Evolutionary conservation across 2,797 vertebrate genomes (phyloP).

Genomic region (Balearica regulorum): DNA sequence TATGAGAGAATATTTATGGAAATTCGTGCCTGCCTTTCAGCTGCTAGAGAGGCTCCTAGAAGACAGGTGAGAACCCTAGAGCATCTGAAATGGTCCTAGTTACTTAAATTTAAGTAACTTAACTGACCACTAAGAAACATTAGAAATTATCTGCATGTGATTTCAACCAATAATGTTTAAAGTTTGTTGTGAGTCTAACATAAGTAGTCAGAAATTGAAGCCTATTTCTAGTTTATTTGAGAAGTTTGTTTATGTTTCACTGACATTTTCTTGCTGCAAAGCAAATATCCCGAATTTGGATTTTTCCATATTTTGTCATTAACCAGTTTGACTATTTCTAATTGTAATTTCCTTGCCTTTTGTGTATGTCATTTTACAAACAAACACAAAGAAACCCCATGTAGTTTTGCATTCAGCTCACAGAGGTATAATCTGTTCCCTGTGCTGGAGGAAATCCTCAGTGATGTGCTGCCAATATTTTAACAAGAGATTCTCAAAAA

Average conservation of each 20-base stretch:
- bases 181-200: background rate
- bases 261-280: background rate
- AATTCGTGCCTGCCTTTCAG: background rate
- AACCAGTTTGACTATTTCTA: background rate
- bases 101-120: background rate
- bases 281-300: background rate
- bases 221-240: background rate
- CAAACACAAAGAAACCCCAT: background rate
- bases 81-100: background rate
- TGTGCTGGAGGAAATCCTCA: slow-evolving; percentile 44
- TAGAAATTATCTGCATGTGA: background rate
- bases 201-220: background rate
- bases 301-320: slow-evolving; percentile 6
- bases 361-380: background rate
- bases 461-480: slow-evolving; percentile 45
- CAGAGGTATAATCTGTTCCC: slow-evolving; percentile 20
- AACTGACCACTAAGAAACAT: background rate
- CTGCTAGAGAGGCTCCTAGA: background rate
- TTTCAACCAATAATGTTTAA: background rate
- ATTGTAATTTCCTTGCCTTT: background rate
- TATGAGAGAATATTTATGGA: background rate
- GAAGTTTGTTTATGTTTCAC: background rate
- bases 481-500: slow-evolving; percentile 23
- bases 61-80: background rate
- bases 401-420: slow-evolving; percentile 15